These are phyloP conservation scores for Tubulanus polymorphus DNA, from an alignment of 2,888 invertebrate genomes.

Conservation along the genomic window DNA sequence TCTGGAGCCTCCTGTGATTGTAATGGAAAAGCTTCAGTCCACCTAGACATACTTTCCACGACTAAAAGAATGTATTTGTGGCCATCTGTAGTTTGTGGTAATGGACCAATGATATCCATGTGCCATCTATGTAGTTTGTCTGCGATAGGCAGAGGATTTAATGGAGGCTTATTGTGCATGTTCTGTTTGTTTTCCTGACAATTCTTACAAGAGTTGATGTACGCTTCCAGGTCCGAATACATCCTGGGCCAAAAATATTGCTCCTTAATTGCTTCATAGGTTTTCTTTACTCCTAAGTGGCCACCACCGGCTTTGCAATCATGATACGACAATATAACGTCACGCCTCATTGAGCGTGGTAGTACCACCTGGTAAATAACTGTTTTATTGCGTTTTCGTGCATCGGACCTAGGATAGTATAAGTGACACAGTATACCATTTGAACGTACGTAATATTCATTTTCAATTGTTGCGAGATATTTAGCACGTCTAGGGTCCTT, in stretches of 20 bases:
- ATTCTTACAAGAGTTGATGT: conserved; percentile 4
- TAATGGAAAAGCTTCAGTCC: conserved; percentile 19
- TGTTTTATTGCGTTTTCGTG: not conserved
- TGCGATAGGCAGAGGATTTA: not conserved
- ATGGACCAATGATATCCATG: not conserved
- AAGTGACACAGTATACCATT: conserved; percentile 17
- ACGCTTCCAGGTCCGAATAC: conserved; percentile 10
- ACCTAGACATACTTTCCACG: conserved; percentile 9
- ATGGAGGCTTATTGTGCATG: conserved; percentile 10
- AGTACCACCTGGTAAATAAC: conserved; percentile 10
- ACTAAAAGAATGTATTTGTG: not conserved
- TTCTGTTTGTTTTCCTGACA: not conserved
- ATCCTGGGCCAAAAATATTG: conserved; percentile 16
- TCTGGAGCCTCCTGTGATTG: conserved; percentile 8
- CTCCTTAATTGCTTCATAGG: conserved; percentile 5
- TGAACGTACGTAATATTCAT: conserved; percentile 11
- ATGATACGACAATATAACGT: conserved; percentile 14
- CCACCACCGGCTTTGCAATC: conserved; percentile 9
- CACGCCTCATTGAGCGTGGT: conserved; percentile 10
- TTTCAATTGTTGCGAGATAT: conserved; percentile 5
- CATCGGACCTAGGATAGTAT: not conserved
- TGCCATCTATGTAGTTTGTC: not conserved
- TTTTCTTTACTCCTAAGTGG: conserved; percentile 11
- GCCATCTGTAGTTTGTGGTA: not conserved
- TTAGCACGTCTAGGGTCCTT: conserved; percentile 4